Base-by-base conservation (phyloP, 2,888 invertebrate genomes). In the Ferrisia virgata region DNA sequence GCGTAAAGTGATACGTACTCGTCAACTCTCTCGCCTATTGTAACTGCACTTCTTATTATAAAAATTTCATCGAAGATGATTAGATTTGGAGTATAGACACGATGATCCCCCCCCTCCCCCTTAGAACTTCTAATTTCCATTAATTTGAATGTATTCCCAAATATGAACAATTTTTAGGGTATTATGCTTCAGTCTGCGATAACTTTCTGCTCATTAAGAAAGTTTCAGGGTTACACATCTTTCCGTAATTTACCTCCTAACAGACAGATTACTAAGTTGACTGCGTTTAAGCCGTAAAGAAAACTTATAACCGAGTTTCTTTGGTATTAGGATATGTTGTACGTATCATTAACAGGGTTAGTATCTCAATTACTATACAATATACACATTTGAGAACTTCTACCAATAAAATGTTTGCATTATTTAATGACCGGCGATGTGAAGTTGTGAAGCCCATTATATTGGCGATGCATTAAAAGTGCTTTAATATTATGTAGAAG, bases 141-240 rank as follows among this genome's bases (percentile, higher is more conserved):
- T 15, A 64, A 64, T 64, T 11, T 28, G 28, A 64, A 64, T 64
- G 31, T 64, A 6, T 64, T 15, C 64, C 6, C 28, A 28, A 64
- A 64, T 28, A 28, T 28, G 64, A 64, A 64, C 28, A 28, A 64
- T 64, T 28, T 64, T 64, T 28, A 64, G 28, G 28, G 25, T 64
- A 64, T 28, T 28, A 64, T 15, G 28, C 22, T 22, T 53, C 53
- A 22, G 53, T 53, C 5, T 5, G 9, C 22, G 64, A 64, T 64
- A 64, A 64, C 64, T 64, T 64, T 64, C 28, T 64, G 28, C 64
- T 64, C 64, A 64, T 64, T 64, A 64, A 11, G 64, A 64, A 64
- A 64, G 64, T 64, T 64, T 64, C 64, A 64, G 64, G 64, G 64
- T 64, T 64, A 28, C 64, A 28, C n/a, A 64, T 64, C 64, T 64